Percentiles rank a stretch among this genome's conserved stretches.
phyloP scores from a whole-genome alignment of 2,888 invertebrate species.

The Sinodicranocentrus sp. region DNA sequence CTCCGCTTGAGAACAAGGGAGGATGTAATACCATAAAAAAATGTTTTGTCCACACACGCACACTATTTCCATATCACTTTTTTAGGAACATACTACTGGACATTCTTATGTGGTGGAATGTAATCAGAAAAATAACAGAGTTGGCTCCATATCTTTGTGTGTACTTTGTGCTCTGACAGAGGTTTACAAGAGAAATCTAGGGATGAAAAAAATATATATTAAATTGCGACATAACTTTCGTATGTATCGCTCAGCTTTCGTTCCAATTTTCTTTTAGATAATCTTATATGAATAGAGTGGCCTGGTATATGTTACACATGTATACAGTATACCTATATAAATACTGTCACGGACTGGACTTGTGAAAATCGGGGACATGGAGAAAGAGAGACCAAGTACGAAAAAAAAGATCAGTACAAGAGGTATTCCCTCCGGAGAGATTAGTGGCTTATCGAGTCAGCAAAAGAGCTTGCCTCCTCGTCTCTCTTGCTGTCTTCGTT shows the following conservation, averaged over 20 bases:
- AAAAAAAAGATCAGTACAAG: slow-evolving; percentile 67
- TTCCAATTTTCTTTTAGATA: slow-evolving; percentile 29
- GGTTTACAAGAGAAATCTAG: slow-evolving; percentile 13
- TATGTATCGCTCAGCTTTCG: slow-evolving; percentile 33
- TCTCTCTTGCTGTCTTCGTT: slow-evolving; percentile 26
- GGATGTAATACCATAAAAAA: slow-evolving; percentile 4
- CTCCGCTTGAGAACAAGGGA: not conserved
- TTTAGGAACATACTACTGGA: not conserved
- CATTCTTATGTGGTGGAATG: not conserved
- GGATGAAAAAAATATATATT: slow-evolving; percentile 38
- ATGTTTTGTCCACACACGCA: not conserved
- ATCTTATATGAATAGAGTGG: not conserved
- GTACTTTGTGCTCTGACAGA: slow-evolving; percentile 26
- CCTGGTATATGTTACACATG: too few relatives aligned
- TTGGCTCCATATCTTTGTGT: slow-evolving; percentile 50
- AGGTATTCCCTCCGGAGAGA: slow-evolving; percentile 76
- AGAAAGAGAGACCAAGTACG: too few relatives aligned
- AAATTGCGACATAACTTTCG: slow-evolving; percentile 65
- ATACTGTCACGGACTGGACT: slow-evolving; percentile 21
- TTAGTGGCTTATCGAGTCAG: slow-evolving; percentile 77
- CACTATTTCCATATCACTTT: not conserved
- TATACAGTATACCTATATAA: not conserved
- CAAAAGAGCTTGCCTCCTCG: slow-evolving; percentile 72
- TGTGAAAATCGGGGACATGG: slow-evolving; percentile 52
- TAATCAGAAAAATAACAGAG: slow-evolving; percentile 53